Evolutionary conservation across 1,140 invertebrate genomes (phyloP), one percentile per base, ranked within the genome.

Genomic region (Eubasilissa regina): DNA sequence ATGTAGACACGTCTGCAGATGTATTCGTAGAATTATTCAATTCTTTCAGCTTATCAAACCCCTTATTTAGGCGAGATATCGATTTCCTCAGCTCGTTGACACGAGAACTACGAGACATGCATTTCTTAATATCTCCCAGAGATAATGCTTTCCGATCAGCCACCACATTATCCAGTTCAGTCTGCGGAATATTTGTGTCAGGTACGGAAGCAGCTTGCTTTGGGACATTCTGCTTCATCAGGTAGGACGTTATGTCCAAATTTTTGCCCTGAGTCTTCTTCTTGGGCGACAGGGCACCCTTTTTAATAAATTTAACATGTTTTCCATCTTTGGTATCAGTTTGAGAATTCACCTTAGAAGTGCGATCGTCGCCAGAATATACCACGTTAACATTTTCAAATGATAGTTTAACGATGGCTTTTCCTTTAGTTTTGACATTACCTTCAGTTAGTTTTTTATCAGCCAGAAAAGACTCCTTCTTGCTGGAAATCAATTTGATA

Each of bases 51-150:
- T 90, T 87, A 82, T 86, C 89, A 72, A 91, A 90, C 11, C 85
- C 87, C 75, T 90, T 88, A 72, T 89, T 90, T 13, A 94, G 90
- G 35, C 90, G 89, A 1, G 89, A 88, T 17, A 94, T 90, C 11
- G 91, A 89, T 0, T 92, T 91, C 85, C 91, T 92, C 0, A 95
- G 83, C 84, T 95, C 93, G 56, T 89, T 89, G 74, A 95, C 85
- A 80, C 93, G 90, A 51, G 90, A 89, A 83, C 93, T 94, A 19
- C 90, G 89, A 51, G 87, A 88, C 19, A 95, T 86, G 84, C 90
- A 93, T 53, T 89, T 91, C 84, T 91, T 93, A 0, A 95, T 91
- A 77, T 94, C 93, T 51, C 90, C 90, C 9, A 94, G 87, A 83
- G 89, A 92, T 13, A 94, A 85, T 77, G 93, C 91, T 85, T 87